Evolutionary conservation across 2,888 invertebrate genomes (phyloP), one percentile per base, ranked within the genome.

Genomic region (Margaritifera margaritifera): DNA sequence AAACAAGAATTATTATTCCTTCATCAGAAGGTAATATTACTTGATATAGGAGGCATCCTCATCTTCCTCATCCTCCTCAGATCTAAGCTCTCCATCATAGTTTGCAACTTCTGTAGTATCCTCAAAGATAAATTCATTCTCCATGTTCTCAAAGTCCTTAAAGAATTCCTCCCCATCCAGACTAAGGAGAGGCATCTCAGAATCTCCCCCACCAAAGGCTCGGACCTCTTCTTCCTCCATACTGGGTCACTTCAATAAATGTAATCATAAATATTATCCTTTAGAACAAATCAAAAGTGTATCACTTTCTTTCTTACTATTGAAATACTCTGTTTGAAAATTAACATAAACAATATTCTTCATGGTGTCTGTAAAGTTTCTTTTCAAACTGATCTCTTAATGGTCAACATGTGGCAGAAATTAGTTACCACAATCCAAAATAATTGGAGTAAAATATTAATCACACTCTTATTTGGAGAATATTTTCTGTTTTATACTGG

Each of bases 91-190:
- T 53, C 80, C 78, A 51, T 78, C 83, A 65, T 80, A 78, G 64
- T 80, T 82, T 68, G 80, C 80, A 60, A 75, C 82, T 52, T 79
- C 77, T 52, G 74, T 78, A 60, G 77, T 80, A 71, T 76, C 80
- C 61, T 82, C 78, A 55, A 78, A 69, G 65, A 71, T 68, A 53
- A 77, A 75, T 50, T 77, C 79, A 55, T 72, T 72, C 56, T 72
- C 78, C 69, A 77, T 74, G 53, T 72, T 73, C 66, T 78, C 79
- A 42, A 78, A 70, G 54, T 79, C 78, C 66, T 69, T 72, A 60
- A 77, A 77, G 67, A 77, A 77, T 27, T 77, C 77, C 69, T 77
- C 77, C 4, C 77, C 77, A 22, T 77, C 77, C 52, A 75, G n/a
- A n/a, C n/a, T n/a, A n/a, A n/a, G 63, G 18, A 78, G 59, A 18